These are phyloP conservation scores for Pongo abelii DNA, from an alignment of 2,113 vertebrate genomes.

Conservation along the genomic window DNA sequence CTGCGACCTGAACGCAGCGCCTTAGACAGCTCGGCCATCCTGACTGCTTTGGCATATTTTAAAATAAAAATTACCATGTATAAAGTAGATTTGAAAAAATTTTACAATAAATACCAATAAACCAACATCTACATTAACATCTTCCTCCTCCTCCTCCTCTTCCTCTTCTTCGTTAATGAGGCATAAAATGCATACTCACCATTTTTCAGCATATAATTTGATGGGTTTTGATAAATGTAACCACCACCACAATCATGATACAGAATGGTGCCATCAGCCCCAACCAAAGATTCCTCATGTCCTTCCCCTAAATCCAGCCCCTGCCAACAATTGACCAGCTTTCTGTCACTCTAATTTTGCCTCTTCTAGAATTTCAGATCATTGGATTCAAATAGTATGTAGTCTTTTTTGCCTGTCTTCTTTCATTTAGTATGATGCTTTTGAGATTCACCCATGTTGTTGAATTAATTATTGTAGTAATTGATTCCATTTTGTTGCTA, in stretches of 20 bases:
- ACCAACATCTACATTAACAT: neutral
- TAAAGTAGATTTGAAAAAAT: neutral
- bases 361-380: neutral
- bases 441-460: neutral
- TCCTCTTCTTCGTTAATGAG: neutral
- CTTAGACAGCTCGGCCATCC: too few relatives aligned
- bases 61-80: neutral
- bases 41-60: neutral
- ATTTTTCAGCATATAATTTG: neutral
- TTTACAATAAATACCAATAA: neutral
- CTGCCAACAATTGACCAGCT: neutral
- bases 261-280: accelerated
- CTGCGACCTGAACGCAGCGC: too few relatives aligned
- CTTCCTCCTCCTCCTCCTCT: neutral
- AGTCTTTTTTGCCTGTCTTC: neutral
- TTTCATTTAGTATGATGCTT: neutral
- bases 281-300: neutral
- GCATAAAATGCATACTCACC: neutral
- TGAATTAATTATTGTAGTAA: neutral
- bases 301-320: neutral
- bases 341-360: neutral
- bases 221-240: neutral
- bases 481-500: neutral
- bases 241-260: neutral
- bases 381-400: neutral